A percentile compares a stretch with the other conserved stretches of the same genome.
phyloP scores from a whole-genome alignment of 2,888 invertebrate genomes.

The Syritta pipiens region DNA sequence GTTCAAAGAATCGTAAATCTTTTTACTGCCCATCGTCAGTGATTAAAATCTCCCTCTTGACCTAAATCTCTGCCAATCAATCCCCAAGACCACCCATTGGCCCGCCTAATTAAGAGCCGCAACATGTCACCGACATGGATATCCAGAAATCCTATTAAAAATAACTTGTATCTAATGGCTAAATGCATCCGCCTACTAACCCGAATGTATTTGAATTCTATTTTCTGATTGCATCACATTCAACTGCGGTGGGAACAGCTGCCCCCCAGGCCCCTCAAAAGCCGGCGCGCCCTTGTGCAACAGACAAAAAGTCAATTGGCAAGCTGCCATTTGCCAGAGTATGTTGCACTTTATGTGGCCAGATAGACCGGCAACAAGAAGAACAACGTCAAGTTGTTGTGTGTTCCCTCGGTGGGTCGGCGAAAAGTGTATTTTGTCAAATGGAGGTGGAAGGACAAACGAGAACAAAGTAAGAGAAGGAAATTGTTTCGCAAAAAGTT shows the following conservation, averaged over 20 bases:
- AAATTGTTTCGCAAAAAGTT: not conserved
- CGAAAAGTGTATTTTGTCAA: constrained; percentile 17
- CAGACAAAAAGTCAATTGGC: constrained; percentile 51
- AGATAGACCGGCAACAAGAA: not conserved
- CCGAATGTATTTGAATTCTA: constrained; percentile 54
- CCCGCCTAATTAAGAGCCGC: not conserved
- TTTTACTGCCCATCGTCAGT: no score
- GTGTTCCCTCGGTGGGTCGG: not conserved
- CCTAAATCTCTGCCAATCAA: no score
- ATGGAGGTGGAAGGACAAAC: not conserved
- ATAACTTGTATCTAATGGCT: not conserved
- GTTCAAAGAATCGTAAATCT: no score
- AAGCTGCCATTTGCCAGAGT: constrained; percentile 40
- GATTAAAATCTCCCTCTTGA: no score
- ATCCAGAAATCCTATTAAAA: not conserved
- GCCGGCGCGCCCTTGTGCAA: constrained; percentile 61
- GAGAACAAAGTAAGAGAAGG: constrained; percentile 4
- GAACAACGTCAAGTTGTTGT: constrained; percentile 14
- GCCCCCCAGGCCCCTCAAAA: no score
- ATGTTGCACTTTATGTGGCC: constrained; percentile 31
- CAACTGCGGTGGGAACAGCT: no score
- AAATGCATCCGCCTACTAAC: constrained; percentile 54
- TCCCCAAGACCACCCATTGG: no score
- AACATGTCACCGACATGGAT: not conserved
- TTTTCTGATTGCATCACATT: constrained; percentile 35